A percentile compares a stretch with the other conserved stretches of the same genome.
Conservation (phyloP, 2,888 invertebrate genomes). For the Molorchus minor region DNA sequence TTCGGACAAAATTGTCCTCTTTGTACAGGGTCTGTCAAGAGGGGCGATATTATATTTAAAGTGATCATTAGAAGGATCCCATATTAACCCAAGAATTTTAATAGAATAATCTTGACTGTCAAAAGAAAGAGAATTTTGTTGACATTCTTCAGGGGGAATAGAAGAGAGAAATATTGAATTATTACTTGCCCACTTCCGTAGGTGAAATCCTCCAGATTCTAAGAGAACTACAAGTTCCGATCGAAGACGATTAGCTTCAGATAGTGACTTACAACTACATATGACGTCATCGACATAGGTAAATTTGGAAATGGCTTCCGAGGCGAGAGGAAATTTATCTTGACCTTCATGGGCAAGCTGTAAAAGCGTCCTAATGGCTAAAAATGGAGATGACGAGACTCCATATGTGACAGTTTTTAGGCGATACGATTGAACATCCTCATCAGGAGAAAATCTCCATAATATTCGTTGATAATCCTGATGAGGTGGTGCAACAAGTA, state of each 20-base stretch:
- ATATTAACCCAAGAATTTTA: conserved; percentile 12
- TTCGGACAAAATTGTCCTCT: too few species aligned
- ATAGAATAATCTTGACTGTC: not conserved
- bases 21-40: not conserved
- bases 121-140: too few species aligned
- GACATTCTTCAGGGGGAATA: too few species aligned
- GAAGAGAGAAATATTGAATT: too few species aligned
- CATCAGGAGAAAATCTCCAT: not conserved
- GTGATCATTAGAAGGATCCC: conserved; percentile 2
- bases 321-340: not conserved
- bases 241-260: not conserved
- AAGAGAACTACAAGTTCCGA: not conserved
- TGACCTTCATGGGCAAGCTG: not conserved
- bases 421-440: not conserved
- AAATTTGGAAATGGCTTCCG: too few species aligned
- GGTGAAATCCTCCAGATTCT: not conserved
- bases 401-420: not conserved
- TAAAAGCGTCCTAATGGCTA: not conserved
- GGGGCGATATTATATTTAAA: not conserved
- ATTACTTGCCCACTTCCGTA: not conserved
- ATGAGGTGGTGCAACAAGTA: too few species aligned
- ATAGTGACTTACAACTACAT: not conserved
- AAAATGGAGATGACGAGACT: not conserved
- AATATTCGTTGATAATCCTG: not conserved
- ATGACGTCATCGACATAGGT: not conserved